Percentiles rank a stretch among this genome's conserved stretches.
Evolutionary conservation across 92 coral and sea anemone genomes (phyloP).

Genomic region (Porites evermanni): DNA sequence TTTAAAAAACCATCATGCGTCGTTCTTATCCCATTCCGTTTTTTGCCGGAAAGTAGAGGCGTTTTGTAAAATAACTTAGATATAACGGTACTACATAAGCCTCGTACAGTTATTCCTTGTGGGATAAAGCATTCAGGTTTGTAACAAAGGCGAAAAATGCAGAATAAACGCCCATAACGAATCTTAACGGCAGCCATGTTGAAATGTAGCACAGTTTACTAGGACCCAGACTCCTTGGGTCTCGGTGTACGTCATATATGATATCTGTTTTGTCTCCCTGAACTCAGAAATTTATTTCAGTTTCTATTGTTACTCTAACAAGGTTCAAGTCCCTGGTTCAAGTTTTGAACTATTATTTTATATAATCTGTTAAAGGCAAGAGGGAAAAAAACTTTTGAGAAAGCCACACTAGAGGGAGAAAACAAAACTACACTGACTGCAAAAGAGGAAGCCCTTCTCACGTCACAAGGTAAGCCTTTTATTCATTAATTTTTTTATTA

Average conservation of each 20-base stretch:
- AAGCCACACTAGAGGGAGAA: no score
- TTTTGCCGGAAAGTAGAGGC: background rate
- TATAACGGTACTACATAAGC: background rate
- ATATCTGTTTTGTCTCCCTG: no score
- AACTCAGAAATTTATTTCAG: no score
- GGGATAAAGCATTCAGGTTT: background rate
- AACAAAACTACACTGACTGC: no score
- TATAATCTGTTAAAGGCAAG: no score
- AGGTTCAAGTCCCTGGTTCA: no score
- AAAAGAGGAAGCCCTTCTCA: no score
- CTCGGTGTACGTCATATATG: background rate
- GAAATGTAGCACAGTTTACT: background rate
- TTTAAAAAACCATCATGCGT: conserved; percentile 4
- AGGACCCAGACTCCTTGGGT: background rate
- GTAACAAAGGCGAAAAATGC: background rate
- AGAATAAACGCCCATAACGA: background rate
- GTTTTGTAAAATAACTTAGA: background rate
- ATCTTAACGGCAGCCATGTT: conserved; percentile 50
- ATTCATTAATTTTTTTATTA: no score
- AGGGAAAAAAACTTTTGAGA: no score
- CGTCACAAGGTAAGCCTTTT: no score
- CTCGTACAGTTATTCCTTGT: background rate
- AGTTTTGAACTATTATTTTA: no score
- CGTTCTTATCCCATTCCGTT: background rate
- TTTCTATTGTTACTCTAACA: no score